Percentiles rank a stretch among this genome's conserved stretches.
Evolutionary conservation across 1,140 invertebrate species (phyloP).

Genomic region (Formica selysi): DNA sequence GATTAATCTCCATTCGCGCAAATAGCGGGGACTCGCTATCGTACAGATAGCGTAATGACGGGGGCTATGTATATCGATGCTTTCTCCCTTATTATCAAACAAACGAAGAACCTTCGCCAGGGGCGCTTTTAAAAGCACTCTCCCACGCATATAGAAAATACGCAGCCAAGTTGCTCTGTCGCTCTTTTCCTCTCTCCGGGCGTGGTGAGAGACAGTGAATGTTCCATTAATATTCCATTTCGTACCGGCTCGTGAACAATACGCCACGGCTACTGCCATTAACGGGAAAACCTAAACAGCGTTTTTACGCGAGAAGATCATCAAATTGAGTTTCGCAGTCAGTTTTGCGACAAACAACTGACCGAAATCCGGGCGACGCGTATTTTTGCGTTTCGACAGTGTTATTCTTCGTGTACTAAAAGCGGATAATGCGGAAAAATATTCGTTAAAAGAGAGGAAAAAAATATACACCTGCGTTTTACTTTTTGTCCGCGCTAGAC

Average conservation of each 20-base stretch:
- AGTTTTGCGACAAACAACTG: conserved; percentile 6
- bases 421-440: conserved; percentile 2
- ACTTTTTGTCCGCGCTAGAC: background rate
- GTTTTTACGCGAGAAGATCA: conserved; percentile 40
- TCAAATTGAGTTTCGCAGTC: conserved; percentile 35
- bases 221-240: conserved; percentile 57
- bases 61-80: background rate
- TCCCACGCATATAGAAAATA: conserved; percentile 27
- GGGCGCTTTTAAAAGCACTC: conserved; percentile 53
- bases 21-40: background rate
- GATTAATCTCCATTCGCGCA: conserved; percentile 46
- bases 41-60: conserved; percentile 17
- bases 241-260: conserved; percentile 17
- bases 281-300: conserved; percentile 49
- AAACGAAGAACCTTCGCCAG: conserved; percentile 11
- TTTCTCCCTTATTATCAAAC: conserved; percentile 57
- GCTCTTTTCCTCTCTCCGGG: too few relatives aligned
- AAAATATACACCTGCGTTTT: background rate
- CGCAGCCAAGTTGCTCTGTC: conserved; percentile 24
- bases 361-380: background rate
- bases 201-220: conserved; percentile 22
- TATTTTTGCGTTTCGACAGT: conserved; percentile 25
- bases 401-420: background rate
- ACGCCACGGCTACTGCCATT: conserved; percentile 28
- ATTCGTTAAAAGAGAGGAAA: background rate